Base-by-base conservation (phyloP, 2,888 invertebrate species). In the Acronicta psi region DNA sequence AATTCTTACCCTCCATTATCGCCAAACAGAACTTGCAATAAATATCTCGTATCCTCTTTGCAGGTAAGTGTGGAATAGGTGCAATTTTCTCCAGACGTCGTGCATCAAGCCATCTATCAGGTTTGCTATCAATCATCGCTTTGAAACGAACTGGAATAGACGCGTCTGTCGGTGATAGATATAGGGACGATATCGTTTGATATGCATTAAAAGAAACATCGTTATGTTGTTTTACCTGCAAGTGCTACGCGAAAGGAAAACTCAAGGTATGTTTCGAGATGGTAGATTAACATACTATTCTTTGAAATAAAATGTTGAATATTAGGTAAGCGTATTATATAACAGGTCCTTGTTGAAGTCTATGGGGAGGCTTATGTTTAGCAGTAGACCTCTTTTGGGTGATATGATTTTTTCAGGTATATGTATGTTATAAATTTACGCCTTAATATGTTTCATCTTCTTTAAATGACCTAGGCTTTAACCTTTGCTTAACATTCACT, bases 1-100 rank as follows among this genome's bases (percentile, higher is more conserved):
- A 43, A 50, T 50, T 50, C 38, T 23, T 8, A 18, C 38, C 16
- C 20, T 11, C 42, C 53, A 57, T 62, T 66, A 51, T 20, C 11
- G 11, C 43, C 40, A 52, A 46, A 60, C 23, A 50, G 45, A 55
- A 60, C 56, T 41, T 20, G 43, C 59, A 67, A 65, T 69, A 70
- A 70, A 73, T 64, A 71, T 70, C 54, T 23, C 59, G 49, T 66
- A 66, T 72, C 68, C 53, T 70, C 53, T 69, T 72, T 74, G 40
- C 82, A 84, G 80, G 80, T 83, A 81, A 85, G 84, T 79, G 75
- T 71, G 55, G 59, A 71, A 66, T 59, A 59, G 71, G 64, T 78
- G 82, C 83, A 81, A 82, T 85, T 81, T 82, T 62, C 69, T 63
- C 66, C 55, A 57, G 63, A 52, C 62, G 59, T 53, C 67, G 77